phyloP scores from a whole-genome alignment of 2,888 invertebrate genomes.

The Zhuqinia jingwanae region DNA sequence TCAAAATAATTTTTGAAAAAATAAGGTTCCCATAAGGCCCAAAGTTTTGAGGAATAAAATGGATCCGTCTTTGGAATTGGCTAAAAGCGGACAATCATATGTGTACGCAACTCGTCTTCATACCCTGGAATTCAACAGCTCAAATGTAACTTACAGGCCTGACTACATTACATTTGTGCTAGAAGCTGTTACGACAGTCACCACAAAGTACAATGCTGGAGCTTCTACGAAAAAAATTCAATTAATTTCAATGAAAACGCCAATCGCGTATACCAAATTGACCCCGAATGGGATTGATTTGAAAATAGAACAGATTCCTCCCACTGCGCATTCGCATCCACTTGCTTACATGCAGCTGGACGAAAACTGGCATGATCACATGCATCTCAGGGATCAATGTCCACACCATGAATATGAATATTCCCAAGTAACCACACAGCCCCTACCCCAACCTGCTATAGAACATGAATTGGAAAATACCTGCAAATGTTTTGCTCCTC shows the following conservation, averaged over 20 bases:
- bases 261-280: too few relatives aligned
- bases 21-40: not conserved
- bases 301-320: too few relatives aligned
- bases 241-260: not conserved
- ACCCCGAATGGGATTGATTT: too few relatives aligned
- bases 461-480: not conserved
- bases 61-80: not conserved
- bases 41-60: not conserved
- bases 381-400: not conserved
- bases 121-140: not conserved
- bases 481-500: conserved; percentile 2
- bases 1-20: too few relatives aligned
- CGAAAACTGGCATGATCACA: not conserved
- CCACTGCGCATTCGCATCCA: too few relatives aligned
- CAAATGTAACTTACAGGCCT: too few relatives aligned
- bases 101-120: too few relatives aligned
- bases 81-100: too few relatives aligned
- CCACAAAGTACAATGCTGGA: not conserved
- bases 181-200: not conserved
- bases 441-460: not conserved
- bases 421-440: too few relatives aligned
- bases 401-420: too few relatives aligned
- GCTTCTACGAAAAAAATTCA: not conserved
- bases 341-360: not conserved
- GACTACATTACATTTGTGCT: not conserved